Conservation (phyloP, 2,888 invertebrate genomes). For the Torymus tubicola region DNA sequence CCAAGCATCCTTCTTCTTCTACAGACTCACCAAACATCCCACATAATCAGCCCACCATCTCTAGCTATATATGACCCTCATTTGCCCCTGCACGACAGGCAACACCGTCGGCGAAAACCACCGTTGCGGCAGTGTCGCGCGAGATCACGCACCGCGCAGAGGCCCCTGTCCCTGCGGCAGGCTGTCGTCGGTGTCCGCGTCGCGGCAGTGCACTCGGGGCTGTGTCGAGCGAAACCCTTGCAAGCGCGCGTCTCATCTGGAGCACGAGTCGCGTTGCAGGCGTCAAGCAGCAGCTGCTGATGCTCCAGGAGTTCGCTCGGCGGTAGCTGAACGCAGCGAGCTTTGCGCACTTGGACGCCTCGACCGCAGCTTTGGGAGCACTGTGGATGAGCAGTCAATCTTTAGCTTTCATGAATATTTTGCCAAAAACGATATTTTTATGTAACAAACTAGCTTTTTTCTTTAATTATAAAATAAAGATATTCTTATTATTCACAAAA, state of each 20-base stretch:
- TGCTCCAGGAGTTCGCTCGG: slow-evolving; percentile 63
- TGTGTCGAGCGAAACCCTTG: slow-evolving; percentile 67
- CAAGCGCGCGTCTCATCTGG: slow-evolving; percentile 79
- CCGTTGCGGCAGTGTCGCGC: slow-evolving; percentile 79
- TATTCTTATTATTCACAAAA: no score
- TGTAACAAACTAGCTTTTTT: no score
- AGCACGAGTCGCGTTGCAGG: slow-evolving; percentile 78
- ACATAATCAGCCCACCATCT: no score
- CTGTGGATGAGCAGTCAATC: slow-evolving; percentile 71
- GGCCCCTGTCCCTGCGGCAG: slow-evolving; percentile 75
- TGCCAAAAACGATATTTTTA: no score
- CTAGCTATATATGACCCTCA: background rate
- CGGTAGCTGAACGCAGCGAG: slow-evolving; percentile 76
- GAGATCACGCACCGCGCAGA: slow-evolving; percentile 77
- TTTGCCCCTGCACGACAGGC: slow-evolving; percentile 67
- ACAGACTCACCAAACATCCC: no score
- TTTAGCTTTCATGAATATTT: slow-evolving; percentile 46
- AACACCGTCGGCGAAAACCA: slow-evolving; percentile 80
- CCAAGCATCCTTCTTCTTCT: no score
- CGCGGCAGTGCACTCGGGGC: slow-evolving; percentile 58
- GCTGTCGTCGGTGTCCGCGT: background rate
- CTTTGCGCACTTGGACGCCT: slow-evolving; percentile 79
- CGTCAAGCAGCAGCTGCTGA: slow-evolving; percentile 53
- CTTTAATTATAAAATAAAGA: no score
- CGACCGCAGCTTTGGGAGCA: slow-evolving; percentile 82